phyloP scores from a whole-genome alignment of 2,113 vertebrate species.

The Cnemophilus loriae region DNA sequence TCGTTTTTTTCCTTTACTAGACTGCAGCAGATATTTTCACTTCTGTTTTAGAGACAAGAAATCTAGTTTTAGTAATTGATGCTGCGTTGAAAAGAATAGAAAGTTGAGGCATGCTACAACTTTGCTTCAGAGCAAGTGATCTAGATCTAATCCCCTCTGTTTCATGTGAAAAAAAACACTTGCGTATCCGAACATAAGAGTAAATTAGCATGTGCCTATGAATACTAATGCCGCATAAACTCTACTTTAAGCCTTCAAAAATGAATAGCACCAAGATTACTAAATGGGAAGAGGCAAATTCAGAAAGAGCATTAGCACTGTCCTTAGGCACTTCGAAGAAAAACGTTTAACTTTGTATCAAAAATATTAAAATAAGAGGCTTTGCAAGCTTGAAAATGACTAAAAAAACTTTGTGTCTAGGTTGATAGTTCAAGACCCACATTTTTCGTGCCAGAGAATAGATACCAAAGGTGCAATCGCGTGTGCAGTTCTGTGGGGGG shows the following conservation, averaged over 20 bases:
- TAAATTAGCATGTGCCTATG: constrained; percentile 58
- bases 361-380: neutral
- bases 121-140: constrained; percentile 49
- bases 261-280: constrained; percentile 10
- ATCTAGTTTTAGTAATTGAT: neutral
- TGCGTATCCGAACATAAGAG: neutral
- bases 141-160: constrained; percentile 50
- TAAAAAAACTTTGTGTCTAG: neutral
- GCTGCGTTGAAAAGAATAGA: neutral
- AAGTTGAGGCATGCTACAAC: neutral
- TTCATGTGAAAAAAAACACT: constrained; percentile 35
- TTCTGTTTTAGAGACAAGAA: neutral
- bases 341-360: neutral
- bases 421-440: neutral
- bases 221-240: constrained; percentile 48
- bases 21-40: neutral
- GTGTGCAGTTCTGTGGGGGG: neutral
- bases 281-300: constrained; percentile 30
- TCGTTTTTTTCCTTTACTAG: neutral
- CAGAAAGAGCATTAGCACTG: neutral
- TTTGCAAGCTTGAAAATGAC: neutral
- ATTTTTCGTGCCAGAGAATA: neutral
- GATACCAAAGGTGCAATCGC: neutral
- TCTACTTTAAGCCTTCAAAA: constrained; percentile 43
- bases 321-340: neutral